Percentiles rank a stretch among this genome's conserved stretches.
phyloP scores from a whole-genome alignment of 2,113 vertebrate genomes.

The Amazona vittata region DNA sequence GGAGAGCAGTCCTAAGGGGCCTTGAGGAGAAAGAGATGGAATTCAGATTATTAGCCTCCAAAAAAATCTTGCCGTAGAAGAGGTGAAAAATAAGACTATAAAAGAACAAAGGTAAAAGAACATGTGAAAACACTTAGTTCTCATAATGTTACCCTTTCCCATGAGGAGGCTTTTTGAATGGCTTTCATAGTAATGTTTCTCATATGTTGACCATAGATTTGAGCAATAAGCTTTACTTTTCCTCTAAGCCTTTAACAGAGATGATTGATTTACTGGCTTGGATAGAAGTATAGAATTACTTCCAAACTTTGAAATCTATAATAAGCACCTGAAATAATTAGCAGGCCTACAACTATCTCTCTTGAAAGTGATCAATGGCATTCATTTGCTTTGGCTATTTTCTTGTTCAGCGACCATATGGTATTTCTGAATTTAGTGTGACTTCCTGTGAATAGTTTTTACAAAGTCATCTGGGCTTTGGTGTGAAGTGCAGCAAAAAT shows the following conservation, averaged over 20 bases:
- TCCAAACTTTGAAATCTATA: constrained; percentile 45
- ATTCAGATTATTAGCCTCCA: constrained; percentile 43
- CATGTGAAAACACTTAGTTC: constrained; percentile 68
- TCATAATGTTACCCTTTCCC: constrained; percentile 63
- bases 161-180: constrained; percentile 44
- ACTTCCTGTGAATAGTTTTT: constrained; percentile 48
- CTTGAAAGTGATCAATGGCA: constrained; percentile 21
- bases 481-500: constrained; percentile 38
- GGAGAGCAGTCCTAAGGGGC: not conserved
- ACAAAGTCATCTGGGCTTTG: constrained; percentile 32
- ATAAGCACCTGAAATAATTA: constrained; percentile 47
- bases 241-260: constrained; percentile 33
- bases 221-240: constrained; percentile 26
- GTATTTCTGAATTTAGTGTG: constrained; percentile 48
- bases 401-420: constrained; percentile 14
- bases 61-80: not conserved
- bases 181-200: constrained; percentile 65
- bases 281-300: constrained; percentile 43
- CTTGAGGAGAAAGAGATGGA: constrained; percentile 43
- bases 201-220: constrained; percentile 57
- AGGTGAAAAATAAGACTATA: constrained; percentile 62
- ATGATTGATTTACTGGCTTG: constrained; percentile 54
- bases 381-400: constrained; percentile 45
- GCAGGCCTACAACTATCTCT: constrained; percentile 13
- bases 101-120: constrained; percentile 67